phyloP scores from a whole-genome alignment of 2,113 vertebrate genomes.

The Phycodurus eques region DNA sequence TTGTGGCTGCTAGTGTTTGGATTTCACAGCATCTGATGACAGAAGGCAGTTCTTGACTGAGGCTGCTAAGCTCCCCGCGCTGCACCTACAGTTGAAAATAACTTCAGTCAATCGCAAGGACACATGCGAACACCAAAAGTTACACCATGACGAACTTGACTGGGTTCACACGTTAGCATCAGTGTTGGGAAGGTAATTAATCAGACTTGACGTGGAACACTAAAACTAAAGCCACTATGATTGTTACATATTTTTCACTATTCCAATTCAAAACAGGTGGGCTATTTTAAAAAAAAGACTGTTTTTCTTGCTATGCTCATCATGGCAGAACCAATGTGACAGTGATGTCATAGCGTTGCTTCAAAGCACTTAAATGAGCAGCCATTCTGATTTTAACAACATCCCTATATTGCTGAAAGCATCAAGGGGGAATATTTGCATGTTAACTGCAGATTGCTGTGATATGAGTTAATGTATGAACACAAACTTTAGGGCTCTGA shows the following conservation, averaged over 20 bases:
- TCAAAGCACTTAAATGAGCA: background rate
- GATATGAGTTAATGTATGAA: background rate
- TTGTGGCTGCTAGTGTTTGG: constrained; percentile 58
- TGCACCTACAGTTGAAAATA: constrained; percentile 16
- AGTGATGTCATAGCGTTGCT: background rate
- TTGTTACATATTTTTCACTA: background rate
- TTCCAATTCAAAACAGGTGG: background rate
- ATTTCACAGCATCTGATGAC: constrained; percentile 60
- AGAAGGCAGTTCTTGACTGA: constrained; percentile 55
- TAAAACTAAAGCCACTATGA: background rate
- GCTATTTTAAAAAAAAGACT: background rate
- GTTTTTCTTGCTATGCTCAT: too few relatives aligned
- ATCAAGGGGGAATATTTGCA: background rate
- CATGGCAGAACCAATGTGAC: too few relatives aligned
- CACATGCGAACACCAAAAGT: background rate
- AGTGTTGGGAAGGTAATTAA: background rate
- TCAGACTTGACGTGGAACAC: background rate
- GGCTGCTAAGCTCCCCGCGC: constrained; percentile 48
- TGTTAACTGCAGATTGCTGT: background rate
- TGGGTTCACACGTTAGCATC: background rate
- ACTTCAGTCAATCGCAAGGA: background rate
- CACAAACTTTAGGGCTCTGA: background rate
- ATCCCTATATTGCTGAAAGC: background rate
- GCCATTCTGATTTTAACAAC: background rate
- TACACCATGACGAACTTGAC: background rate